Evolutionary conservation across 2,113 vertebrate genomes (phyloP), one percentile per base, ranked within the genome.

Genomic region (Notarius quadriscutis): DNA sequence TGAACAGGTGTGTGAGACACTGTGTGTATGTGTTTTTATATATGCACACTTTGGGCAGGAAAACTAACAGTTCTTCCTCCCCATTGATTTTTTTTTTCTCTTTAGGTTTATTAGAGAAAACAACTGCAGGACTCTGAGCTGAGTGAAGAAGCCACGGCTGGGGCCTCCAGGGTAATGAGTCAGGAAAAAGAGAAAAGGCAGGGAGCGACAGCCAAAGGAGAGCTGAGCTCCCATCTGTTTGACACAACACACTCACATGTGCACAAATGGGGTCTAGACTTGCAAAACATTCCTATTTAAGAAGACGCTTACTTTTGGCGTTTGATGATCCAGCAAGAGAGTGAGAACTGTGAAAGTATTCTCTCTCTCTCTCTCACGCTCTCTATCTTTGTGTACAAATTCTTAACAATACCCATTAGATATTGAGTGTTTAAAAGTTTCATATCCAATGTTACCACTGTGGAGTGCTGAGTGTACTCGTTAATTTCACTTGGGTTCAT

Each of bases 91-190:
- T 50, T 30, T 30, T 97, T 99, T 96, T 99, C 97, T 96, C 96
- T 96, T 92, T 99, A 99, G 98, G 98, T 98, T 99, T 97, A 98
- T 97, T 99, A 99, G 97, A 90, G 96, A 96, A 97, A 97, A 96
- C 97, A 97, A 92, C 94, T 95, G 94, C 94, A 99, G 97, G 97
- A 97, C 96, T 96, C 95, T 90, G 95, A 94, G 96, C 95, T 96
- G 97, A 97, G 96, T 96, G 98, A 99, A 97, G 98, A 97, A 96
- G 86, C 95, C 96, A 95, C 95, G 98, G 97, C 94, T 96, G 98
- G 97, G 95, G 93, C 96, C 96, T 96, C 97, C 95, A 97, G 97
- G 97, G 97, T 99, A 98, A 97, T 98, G 98, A 98, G 97, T 97
- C 97, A 97, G 96, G 98, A 96, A 97, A 96, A 97, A 97, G 91